These are phyloP conservation scores for Timema podura DNA, from an alignment of 2,888 invertebrate genomes.

Conservation along the genomic window DNA sequence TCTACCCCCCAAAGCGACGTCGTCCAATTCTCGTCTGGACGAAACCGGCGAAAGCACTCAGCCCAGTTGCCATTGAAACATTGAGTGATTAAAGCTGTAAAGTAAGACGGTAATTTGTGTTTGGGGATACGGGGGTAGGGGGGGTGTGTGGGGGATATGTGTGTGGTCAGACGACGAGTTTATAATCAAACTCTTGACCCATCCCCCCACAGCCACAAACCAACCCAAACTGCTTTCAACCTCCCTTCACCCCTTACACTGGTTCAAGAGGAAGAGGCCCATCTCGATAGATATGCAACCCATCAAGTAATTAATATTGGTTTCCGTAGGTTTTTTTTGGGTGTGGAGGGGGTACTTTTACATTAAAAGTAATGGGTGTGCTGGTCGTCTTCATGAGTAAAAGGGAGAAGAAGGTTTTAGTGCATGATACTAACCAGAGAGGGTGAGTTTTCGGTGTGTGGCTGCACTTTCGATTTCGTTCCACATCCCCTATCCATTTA, in stretches of 20 bases:
- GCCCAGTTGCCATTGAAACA: too few species aligned
- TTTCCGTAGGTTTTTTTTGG: not conserved
- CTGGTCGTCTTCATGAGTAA: not conserved
- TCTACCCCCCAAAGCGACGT: too few species aligned
- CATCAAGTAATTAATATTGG: constrained; percentile 16
- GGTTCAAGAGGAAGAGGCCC: not conserved
- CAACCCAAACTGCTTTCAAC: too few species aligned
- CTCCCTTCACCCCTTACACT: not conserved
- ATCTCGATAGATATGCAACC: constrained; percentile 5
- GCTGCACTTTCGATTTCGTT: too few species aligned
- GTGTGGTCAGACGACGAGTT: too few species aligned
- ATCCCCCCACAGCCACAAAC: too few species aligned
- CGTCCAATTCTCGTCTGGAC: too few species aligned
- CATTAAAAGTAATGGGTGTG: constrained; percentile 9
- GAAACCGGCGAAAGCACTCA: too few species aligned
- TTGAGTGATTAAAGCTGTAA: constrained; percentile 12
- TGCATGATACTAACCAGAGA: not conserved
- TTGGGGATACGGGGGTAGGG: not conserved
- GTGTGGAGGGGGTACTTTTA: constrained; percentile 1
- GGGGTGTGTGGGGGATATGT: not conserved
- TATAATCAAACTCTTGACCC: too few species aligned
- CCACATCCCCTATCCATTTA: too few species aligned
- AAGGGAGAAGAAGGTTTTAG: not conserved
- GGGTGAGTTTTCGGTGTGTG: not conserved
- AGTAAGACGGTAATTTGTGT: constrained; percentile 15